These are phyloP conservation scores for Telenomus remus DNA, from an alignment of 1,140 invertebrate genomes.

Conservation along the genomic window DNA sequence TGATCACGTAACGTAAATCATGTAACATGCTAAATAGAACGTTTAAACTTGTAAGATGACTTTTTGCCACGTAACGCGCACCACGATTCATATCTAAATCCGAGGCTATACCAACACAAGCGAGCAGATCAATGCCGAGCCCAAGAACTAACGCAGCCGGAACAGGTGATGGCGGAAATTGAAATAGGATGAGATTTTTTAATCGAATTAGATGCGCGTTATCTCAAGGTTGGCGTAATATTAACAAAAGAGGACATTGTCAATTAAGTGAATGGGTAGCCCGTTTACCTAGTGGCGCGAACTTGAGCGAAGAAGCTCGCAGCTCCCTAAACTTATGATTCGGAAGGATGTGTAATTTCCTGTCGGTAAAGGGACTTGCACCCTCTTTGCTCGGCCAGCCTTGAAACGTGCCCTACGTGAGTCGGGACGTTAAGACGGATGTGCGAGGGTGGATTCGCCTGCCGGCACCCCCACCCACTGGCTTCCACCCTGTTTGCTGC, in stretches of 20 bases:
- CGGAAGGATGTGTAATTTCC: slow-evolving; percentile 64
- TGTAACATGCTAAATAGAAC: slow-evolving; percentile 32
- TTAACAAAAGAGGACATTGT: slow-evolving; percentile 61
- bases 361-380: slow-evolving; percentile 61
- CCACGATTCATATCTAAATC: too few relatives aligned
- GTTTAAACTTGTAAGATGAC: slow-evolving; percentile 26
- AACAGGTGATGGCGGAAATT: slow-evolving; percentile 21
- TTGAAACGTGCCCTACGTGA: slow-evolving; percentile 63
- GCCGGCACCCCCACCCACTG: not conserved
- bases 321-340: slow-evolving; percentile 61
- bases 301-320: slow-evolving; percentile 51
- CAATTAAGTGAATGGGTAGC: slow-evolving; percentile 59
- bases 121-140: too few relatives aligned
- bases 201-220: slow-evolving; percentile 23
- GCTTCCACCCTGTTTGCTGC: not conserved
- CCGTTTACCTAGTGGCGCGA: slow-evolving; percentile 40
- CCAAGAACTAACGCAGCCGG: not conserved
- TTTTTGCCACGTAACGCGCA: slow-evolving; percentile 25
- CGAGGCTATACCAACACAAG: too few relatives aligned
- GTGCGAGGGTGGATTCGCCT: slow-evolving; percentile 48
- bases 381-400: slow-evolving; percentile 62
- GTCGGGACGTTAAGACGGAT: slow-evolving; percentile 60
- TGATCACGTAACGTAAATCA: slow-evolving; percentile 39
- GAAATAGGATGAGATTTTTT: slow-evolving; percentile 41
- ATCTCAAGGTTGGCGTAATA: slow-evolving; percentile 28